Conservation (phyloP, 2,797 vertebrate species). For the Acanthurus lineatus region DNA sequence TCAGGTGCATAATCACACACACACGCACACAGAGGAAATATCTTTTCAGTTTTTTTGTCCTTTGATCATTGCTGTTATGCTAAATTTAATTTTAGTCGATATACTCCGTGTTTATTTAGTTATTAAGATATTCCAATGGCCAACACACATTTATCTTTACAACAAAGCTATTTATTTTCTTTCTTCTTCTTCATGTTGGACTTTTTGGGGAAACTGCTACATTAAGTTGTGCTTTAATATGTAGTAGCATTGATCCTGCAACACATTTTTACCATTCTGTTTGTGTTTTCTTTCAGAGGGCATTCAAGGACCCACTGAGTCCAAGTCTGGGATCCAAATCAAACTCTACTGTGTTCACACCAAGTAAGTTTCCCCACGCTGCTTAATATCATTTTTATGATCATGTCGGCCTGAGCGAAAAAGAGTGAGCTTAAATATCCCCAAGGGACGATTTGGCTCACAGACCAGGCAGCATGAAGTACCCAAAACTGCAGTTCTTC, state of each 20-base stretch:
- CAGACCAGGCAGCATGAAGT: too few species aligned
- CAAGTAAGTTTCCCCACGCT: conserved; percentile 89
- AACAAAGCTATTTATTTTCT: neutral
- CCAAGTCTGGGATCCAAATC: conserved; percentile 94
- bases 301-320: conserved; percentile 89
- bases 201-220: neutral
- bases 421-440: neutral
- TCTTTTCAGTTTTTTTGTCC: neutral
- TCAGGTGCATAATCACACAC: conserved; percentile 80
- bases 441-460: neutral
- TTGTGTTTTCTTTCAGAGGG: conserved; percentile 87
- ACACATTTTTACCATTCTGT: conserved; percentile 1
- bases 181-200: neutral
- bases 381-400: neutral
- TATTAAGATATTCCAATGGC: neutral
- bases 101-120: neutral
- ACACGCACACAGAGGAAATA: neutral
- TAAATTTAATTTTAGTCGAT: neutral
- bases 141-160: neutral
- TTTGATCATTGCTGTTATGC: neutral
- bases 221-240: neutral
- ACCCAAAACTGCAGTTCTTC: too few species aligned
- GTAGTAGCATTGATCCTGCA: conserved; percentile 15
- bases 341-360: conserved; percentile 99
- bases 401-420: neutral